Evolutionary conservation across 1,140 invertebrate genomes (phyloP).

Genomic region (Zaprionus nigranus): DNA sequence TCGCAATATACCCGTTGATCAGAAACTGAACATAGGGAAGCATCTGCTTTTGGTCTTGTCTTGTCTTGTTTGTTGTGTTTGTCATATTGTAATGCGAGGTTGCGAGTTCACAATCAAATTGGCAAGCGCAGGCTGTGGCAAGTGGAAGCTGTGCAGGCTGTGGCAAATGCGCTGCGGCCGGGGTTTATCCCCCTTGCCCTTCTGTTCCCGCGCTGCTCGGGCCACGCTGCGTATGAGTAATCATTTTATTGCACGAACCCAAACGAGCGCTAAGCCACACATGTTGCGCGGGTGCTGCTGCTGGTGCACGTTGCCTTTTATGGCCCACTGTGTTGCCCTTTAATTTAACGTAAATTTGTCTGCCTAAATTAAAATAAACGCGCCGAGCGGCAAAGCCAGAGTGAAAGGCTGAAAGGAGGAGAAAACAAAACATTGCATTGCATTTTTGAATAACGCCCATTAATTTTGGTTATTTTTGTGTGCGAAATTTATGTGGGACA

Average conservation of each 20-base stretch:
- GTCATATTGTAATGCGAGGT: slow-evolving; percentile 3
- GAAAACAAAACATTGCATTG: slow-evolving; percentile 32
- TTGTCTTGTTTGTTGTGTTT: background rate
- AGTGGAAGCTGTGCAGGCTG: background rate
- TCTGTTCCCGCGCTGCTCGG: no score
- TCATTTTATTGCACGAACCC: slow-evolving; percentile 73
- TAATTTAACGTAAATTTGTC: slow-evolving; percentile 68
- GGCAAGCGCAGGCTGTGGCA: background rate
- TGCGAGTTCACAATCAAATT: slow-evolving; percentile 5
- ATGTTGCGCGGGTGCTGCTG: background rate
- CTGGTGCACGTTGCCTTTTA: slow-evolving; percentile 43
- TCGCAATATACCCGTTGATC: background rate
- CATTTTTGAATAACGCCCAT: slow-evolving; percentile 38
- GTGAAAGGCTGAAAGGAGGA: background rate
- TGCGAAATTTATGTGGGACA: slow-evolving; percentile 29
- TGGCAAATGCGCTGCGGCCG: no score
- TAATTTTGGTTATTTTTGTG: slow-evolving; percentile 50
- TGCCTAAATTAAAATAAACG: slow-evolving; percentile 71
- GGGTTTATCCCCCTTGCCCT: no score
- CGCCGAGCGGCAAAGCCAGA: slow-evolving; percentile 20
- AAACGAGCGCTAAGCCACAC: slow-evolving; percentile 39
- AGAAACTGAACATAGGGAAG: background rate
- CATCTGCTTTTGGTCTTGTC: background rate
- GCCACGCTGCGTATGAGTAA: slow-evolving; percentile 67
- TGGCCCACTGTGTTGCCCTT: slow-evolving; percentile 44